phyloP scores from a whole-genome alignment of 1,140 invertebrate genomes.

The Tribolium madens region DNA sequence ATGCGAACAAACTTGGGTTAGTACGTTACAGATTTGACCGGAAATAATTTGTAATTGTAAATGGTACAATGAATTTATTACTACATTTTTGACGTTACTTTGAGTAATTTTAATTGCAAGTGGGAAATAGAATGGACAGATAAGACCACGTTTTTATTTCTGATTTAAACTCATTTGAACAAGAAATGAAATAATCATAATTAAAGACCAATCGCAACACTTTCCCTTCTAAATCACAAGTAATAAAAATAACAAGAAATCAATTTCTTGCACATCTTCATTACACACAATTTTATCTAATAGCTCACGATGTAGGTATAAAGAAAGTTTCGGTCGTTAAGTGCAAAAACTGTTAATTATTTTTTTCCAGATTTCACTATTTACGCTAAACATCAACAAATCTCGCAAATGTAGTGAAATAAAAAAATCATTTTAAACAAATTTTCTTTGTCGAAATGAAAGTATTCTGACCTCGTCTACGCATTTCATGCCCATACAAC shows the following conservation, averaged over 20 bases:
- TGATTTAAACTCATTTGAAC: too few relatives aligned
- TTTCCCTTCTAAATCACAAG: neutral
- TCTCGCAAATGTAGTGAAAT: neutral
- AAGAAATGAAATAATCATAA: too few relatives aligned
- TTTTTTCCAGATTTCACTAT: neutral
- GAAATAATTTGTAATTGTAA: neutral
- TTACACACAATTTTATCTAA: neutral
- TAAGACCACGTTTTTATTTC: neutral
- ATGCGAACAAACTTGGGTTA: too few relatives aligned
- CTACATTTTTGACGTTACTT: neutral
- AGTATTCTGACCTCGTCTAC: neutral
- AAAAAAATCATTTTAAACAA: neutral
- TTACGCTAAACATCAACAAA: too few relatives aligned
- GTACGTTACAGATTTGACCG: neutral
- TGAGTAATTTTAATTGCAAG: neutral
- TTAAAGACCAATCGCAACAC: too few relatives aligned
- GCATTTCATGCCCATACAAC: constrained; percentile 4
- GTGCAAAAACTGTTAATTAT: neutral
- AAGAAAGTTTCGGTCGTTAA: neutral
- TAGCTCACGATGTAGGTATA: neutral
- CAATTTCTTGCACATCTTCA: neutral
- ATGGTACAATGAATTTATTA: neutral
- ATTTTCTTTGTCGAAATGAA: neutral
- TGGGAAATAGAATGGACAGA: neutral
- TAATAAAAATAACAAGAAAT: neutral